Percentiles rank a stretch among this genome's conserved stretches.
Conservation (phyloP, 2,113 vertebrate species). For the Brevimyrus niger region DNA sequence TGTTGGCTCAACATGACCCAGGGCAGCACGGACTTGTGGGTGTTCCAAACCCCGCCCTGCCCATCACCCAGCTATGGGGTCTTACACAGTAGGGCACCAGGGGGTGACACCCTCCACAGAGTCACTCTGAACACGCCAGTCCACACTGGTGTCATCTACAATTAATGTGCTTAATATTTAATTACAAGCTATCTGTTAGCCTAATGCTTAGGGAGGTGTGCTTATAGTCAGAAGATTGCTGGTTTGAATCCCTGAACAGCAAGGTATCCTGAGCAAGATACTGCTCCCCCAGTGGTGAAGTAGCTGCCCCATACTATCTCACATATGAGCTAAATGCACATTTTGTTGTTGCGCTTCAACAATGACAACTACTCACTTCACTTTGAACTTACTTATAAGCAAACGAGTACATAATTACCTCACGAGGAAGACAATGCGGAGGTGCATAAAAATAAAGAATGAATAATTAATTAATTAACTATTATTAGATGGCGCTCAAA, state of each 20-base stretch:
- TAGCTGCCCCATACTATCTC: no score
- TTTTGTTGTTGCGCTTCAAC: no score
- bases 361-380: no score
- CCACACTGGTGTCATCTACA: not conserved
- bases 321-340: no score
- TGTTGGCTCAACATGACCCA: slow-evolving; percentile 26
- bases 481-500: not conserved
- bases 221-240: no score
- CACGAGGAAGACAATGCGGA: not conserved
- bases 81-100: not conserved
- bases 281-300: no score
- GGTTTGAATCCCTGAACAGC: no score
- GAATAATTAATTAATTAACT: not conserved
- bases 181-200: not conserved
- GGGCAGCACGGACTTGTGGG: not conserved
- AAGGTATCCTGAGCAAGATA: no score
- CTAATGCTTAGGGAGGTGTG: no score
- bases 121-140: not conserved
- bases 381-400: not conserved
- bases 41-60: not conserved
- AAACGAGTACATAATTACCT: not conserved
- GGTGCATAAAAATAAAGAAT: not conserved
- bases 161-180: not conserved
- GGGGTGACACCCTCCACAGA: not conserved
- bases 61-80: not conserved